These are phyloP conservation scores for Hylaea fasciaria DNA, from an alignment of 2,888 invertebrate species.

Conservation along the genomic window DNA sequence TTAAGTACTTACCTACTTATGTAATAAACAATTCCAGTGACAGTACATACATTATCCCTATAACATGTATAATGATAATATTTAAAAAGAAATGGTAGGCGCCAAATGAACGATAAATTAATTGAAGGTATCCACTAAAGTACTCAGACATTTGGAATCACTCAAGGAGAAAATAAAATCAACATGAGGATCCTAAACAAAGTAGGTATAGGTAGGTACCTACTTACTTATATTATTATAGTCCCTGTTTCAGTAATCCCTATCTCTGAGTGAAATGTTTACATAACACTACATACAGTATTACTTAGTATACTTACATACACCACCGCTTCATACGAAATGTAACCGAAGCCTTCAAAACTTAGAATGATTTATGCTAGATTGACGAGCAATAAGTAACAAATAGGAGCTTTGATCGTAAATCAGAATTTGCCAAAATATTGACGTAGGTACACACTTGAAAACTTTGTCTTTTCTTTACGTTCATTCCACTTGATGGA, in stretches of 20 bases:
- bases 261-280: constrained; percentile 2
- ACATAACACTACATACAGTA: constrained; percentile 6
- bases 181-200: constrained; percentile 8
- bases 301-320: constrained; percentile 7
- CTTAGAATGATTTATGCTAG: constrained; percentile 24
- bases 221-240: no score
- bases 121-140: constrained; percentile 9
- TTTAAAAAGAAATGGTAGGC: constrained; percentile 13
- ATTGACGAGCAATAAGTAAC: constrained; percentile 24
- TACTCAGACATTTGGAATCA: constrained; percentile 9
- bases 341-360: constrained; percentile 16
- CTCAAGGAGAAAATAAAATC: constrained; percentile 1
- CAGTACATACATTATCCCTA: no score
- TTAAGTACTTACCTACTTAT: no score
- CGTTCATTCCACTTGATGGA: constrained; percentile 43
- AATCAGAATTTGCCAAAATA: constrained; percentile 35
- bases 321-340: constrained; percentile 3
- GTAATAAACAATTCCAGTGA: no score
- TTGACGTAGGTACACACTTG: constrained; percentile 27
- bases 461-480: constrained; percentile 37
- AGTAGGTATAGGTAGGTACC: not conserved
- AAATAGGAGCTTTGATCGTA: constrained; percentile 33
- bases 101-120: constrained; percentile 23
- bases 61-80: constrained; percentile 6
- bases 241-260: not conserved